Conservation (phyloP, 2,797 vertebrate species). For the Pangasius mekongensis region DNA sequence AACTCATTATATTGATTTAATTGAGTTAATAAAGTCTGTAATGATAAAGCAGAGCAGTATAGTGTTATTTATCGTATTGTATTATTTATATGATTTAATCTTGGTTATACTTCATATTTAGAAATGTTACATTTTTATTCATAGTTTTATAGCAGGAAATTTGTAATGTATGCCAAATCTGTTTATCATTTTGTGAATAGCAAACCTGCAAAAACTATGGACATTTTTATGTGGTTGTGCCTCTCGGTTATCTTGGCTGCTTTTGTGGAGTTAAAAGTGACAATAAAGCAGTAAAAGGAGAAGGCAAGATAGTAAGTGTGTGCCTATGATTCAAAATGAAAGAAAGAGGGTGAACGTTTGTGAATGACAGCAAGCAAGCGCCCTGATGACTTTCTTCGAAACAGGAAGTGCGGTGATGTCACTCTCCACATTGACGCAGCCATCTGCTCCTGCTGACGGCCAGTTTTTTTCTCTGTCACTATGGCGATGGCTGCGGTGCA, state of each 20-base stretch:
- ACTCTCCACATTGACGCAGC: constrained; percentile 67
- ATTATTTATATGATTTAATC: neutral
- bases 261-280: neutral
- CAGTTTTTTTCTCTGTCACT: constrained; percentile 60
- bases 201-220: neutral
- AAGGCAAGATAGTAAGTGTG: neutral
- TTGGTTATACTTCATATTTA: no score
- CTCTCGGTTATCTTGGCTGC: neutral
- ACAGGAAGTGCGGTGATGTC: constrained; percentile 75
- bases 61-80: neutral
- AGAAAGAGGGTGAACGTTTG: constrained; percentile 3
- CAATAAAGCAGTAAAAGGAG: constrained; percentile 51
- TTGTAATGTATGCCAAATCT: neutral
- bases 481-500: constrained; percentile 52
- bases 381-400: constrained; percentile 62
- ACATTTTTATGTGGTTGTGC: neutral
- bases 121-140: neutral
- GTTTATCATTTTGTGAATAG: no score
- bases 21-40: neutral
- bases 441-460: constrained; percentile 60
- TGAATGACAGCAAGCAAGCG: constrained; percentile 25
- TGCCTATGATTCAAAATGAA: neutral
- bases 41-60: neutral
- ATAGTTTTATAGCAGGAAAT: no score
- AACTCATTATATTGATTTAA: neutral